phyloP scores from a whole-genome alignment of 2,888 invertebrate species.

The Xanthostigma xanthostigma region DNA sequence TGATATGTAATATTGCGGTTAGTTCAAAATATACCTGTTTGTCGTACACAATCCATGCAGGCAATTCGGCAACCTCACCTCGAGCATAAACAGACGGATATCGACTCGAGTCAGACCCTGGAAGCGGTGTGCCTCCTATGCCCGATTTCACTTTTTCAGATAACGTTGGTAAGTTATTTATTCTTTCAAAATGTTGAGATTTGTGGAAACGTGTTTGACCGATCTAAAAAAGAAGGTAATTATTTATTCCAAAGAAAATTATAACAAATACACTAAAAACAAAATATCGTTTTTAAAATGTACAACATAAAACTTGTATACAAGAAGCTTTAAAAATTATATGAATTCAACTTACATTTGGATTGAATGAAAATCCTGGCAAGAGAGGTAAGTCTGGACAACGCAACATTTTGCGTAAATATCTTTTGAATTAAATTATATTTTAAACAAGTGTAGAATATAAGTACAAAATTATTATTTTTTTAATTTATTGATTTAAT shows the following conservation, averaged over 20 bases:
- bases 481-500: too few relatives aligned
- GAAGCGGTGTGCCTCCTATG: conserved; percentile 38
- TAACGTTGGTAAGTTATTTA: conserved; percentile 42
- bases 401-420: conserved; percentile 30
- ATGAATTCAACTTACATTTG: conserved; percentile 39
- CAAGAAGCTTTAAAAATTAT: not conserved
- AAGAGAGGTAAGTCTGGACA: conserved; percentile 54
- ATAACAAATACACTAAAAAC: not conserved
- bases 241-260: not conserved
- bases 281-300: not conserved
- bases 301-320: too few relatives aligned
- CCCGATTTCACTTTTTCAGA: conserved; percentile 44
- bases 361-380: conserved; percentile 54
- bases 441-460: too few relatives aligned
- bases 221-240: conserved; percentile 29
- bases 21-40: conserved; percentile 52
- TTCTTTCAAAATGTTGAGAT: conserved; percentile 43
- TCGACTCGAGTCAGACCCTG: conserved; percentile 33
- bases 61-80: conserved; percentile 58
- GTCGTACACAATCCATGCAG: conserved; percentile 78
- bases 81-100: conserved; percentile 59
- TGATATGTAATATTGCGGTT: not conserved
- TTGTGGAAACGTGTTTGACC: conserved; percentile 47
- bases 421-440: too few relatives aligned
- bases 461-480: too few relatives aligned